Percentiles rank a stretch among this genome's conserved stretches.
Evolutionary conservation across 2,113 vertebrate species (phyloP).

Genomic region (Vidua macroura): DNA sequence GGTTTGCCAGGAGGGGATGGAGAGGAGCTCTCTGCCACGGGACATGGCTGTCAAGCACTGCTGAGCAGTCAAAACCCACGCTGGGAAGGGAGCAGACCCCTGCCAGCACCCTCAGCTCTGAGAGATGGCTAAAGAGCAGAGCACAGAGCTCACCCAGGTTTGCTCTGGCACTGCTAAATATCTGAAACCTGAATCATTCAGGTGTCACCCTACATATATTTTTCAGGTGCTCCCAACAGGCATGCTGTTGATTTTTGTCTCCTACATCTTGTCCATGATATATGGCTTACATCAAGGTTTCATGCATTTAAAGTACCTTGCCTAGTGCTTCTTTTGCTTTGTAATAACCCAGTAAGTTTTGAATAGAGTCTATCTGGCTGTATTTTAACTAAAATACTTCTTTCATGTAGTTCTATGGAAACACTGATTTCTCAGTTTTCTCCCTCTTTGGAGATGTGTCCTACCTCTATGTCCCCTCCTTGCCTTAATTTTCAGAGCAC

Average conservation of each 20-base stretch:
- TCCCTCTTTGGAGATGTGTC: neutral
- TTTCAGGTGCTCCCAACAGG: neutral
- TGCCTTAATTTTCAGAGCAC: neutral
- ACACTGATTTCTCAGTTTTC: neutral
- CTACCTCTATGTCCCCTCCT: neutral
- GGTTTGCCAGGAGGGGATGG: neutral
- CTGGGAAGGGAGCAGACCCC: neutral
- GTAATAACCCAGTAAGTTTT: neutral
- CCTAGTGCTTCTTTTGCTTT: neutral
- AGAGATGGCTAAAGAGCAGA: neutral
- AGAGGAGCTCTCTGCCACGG: rapidly evolving
- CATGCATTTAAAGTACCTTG: neutral
- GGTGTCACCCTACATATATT: neutral
- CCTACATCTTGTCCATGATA: neutral
- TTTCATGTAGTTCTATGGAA: neutral
- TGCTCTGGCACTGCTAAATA: neutral
- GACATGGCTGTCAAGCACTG: neutral
- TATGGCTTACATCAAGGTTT: neutral
- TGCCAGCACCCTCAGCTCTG: neutral
- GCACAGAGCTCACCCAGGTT: neutral
- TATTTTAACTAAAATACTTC: neutral
- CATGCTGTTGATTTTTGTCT: neutral
- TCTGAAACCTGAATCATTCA: neutral
- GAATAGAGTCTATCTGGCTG: neutral
- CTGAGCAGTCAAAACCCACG: neutral